Base-by-base conservation (phyloP, 2,888 invertebrate species). In the Ashinkailepas kermadecensis region DNA sequence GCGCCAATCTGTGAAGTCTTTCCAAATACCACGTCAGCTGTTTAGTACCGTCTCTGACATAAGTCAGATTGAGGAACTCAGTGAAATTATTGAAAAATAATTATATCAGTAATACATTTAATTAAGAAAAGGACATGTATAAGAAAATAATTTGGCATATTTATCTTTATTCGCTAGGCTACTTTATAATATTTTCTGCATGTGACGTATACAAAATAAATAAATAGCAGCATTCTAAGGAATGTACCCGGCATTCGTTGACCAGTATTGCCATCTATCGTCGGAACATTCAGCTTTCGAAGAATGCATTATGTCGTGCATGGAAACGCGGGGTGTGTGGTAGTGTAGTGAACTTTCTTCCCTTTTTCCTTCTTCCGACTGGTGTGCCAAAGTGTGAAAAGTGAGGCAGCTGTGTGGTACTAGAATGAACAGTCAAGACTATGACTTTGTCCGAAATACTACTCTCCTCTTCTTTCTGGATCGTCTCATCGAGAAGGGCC, bases 391-490 rank as follows among this genome's bases (percentile, higher is more conserved):
- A 74, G 74, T 74, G 74, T 18, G 21, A 0, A 10, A 74, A 74
- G 54, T 56, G 21, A 74, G 21, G 7, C 6, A 18, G 54, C 54
- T 54, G 70, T 56, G 56, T 56, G 54, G 3, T 23, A 9, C 70
- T 59, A 81, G 81, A 82, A 96, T 96, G 95, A 95, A 96, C 89
- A 94, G 95, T 88, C 93, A 94, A 90, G 95, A 96, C 89, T 96
- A 96, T 89, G 96, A 96, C 91, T 91, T 94, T 89, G 93, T 95
- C 86, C 91, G 95, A 87, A 97, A 97, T 89, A 93, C 95, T 92
- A 97, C 97, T 86, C 90, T 99, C 87, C 91, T 99, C 87, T 99
- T 99, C 91, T 99, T 99, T 89, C 93, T 99, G 88, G 99, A 99
- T 90, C 94, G 97, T 87, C 91, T 99, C 86, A 92, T 99, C 91